Percentiles rank a stretch among this genome's conserved stretches.
Evolutionary conservation across 2,113 vertebrate species (phyloP).

Genomic region (Neolamprologus fasciatus): DNA sequence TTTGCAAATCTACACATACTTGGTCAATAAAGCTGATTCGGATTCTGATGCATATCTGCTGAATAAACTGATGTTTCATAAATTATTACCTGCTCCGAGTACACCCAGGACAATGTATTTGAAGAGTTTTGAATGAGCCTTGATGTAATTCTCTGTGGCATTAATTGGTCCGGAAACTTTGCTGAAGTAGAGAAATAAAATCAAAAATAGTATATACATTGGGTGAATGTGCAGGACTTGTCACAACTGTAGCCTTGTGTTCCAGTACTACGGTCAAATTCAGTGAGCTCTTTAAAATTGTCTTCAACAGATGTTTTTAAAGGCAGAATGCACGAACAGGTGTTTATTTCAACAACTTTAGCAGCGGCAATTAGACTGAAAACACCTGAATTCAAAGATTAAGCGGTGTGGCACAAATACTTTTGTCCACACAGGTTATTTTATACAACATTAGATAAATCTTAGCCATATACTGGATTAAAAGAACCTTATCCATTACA

Average conservation of each 20-base stretch:
- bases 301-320: background rate
- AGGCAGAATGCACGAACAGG: background rate
- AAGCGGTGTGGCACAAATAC: background rate
- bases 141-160: conserved; percentile 56
- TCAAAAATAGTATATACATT: background rate
- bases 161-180: conserved; percentile 51
- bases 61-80: background rate
- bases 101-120: conserved; percentile 57
- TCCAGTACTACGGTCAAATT: background rate
- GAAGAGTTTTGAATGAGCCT: conserved; percentile 56
- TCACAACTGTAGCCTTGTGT: background rate
- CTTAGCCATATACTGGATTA: background rate
- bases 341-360: background rate
- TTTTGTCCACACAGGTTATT: background rate
- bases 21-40: background rate
- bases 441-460: background rate
- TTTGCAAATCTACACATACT: background rate
- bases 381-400: background rate
- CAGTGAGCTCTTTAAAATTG: background rate
- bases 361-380: background rate
- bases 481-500: background rate
- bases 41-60: background rate
- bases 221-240: too few relatives aligned
- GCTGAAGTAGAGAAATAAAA: conserved; percentile 39
- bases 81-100: conserved; percentile 65